Evolutionary conservation across 1,140 invertebrate species (phyloP), one percentile per base, ranked within the genome.

Genomic region (Xylocopa sonorina): DNA sequence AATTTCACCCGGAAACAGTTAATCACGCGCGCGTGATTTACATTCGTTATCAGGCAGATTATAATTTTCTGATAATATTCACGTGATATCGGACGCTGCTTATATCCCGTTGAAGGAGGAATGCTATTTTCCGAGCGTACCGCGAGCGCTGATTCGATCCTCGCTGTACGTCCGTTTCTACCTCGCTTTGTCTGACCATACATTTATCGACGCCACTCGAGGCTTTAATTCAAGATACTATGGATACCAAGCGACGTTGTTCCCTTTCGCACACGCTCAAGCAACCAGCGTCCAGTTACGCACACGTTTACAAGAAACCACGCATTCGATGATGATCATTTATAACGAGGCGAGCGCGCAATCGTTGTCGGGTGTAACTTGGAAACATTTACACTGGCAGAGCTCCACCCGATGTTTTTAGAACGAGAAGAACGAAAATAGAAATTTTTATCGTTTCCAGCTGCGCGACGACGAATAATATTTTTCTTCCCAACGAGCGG

Each of bases 161-260:
- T 53, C 18, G 0, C 9, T 46, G 34, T 43, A 55, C 14, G 62
- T 32, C 38, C 63, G 51, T 24, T 76, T 76, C 63, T 38, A 38
- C 51, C 58, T 76, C 29, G 16, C 41, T 51, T 57, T 58, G 74
- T 57, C 74, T 48, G 63, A 67, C 73, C 63, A 57, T 76, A 48
- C 74, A 57, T 76, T 76, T 76, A 76, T 68, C 74, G 63, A 76
- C 74, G 63, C 51, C 63, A 68, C 74, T 57, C 63, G 58, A 38
- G 53, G 73, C 29, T 76, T 68, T 76, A 76, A 68, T 68, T 76
- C 51, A 68, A 76, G 63, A 76, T 67, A 55, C 62, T 14, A 14
- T 50, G 50, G 38, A 53, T 46, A 75, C 24, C 60, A 32, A n/a
- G 3, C 57, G 34, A n/a, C 58, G 51, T 46, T 55, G n/a, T 41